Evolutionary conservation across 2,797 vertebrate species (phyloP), one percentile per base, ranked within the genome.

Genomic region (Sebastes miniatus): DNA sequence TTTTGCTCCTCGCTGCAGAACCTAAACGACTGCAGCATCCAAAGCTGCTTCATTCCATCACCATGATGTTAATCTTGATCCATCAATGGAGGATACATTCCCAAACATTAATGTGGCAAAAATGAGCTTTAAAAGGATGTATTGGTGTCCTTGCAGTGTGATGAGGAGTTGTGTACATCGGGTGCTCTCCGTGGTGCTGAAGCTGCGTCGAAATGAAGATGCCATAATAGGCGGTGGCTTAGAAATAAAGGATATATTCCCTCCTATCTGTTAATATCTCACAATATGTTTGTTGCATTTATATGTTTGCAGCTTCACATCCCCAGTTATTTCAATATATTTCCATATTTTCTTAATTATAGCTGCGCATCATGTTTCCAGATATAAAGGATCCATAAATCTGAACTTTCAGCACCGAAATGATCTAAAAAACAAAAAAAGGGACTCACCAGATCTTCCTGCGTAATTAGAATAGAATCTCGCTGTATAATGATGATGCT

Each of bases 141-240:
- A 2, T 18, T 0, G 8, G 57, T 54, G 6, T 10, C 13, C 3
- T 39, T 8, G 66, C 22, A 36, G 24, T 1, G 69, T 1, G 67
- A 54, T 57, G 13, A 16, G 12, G 62, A 22, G 22, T 34, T 78
- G 86, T 36, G 72, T 32, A 47, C 74, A n/a, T 67, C 63, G 43
- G 83, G 16, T 34, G 87, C 95, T 95, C 83, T 95, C 95, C 93
- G 24, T 77, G 95, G 95, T 95, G 83, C 94, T 95, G 93, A 94
- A 93, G 18, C 66, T 80, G 79, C 83, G 84, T 86, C 89, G 79
- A 84, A 83, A 50, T 58, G 57, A 73, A 78, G 83, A 62, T 0
- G 59, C 65, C 57, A n/a, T 73, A 9, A 81, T 56, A 91, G 87
- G 91, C 89, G 88, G 89, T 85, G 91, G 84, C 86, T 81, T 79